Evolutionary conservation across 1,140 invertebrate genomes (phyloP).

Genomic region (Galendromus occidentalis): DNA sequence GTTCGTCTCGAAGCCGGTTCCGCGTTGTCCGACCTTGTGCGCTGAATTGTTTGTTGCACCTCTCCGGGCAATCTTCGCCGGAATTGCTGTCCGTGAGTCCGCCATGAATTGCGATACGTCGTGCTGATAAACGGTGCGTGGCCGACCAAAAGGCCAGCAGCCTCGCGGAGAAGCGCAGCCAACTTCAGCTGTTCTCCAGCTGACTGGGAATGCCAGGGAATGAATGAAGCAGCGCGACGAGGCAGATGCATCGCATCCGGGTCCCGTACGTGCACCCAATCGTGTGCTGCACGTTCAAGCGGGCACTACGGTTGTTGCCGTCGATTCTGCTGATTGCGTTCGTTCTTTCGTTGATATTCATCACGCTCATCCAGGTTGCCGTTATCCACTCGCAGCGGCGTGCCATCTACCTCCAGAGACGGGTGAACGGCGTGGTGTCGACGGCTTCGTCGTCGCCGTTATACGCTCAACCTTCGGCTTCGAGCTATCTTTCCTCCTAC

Average conservation of each 20-base stretch:
- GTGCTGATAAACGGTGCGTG: too few species aligned
- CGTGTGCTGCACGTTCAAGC: conserved; percentile 20
- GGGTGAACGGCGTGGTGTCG: conserved; percentile 1
- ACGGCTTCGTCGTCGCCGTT: background rate
- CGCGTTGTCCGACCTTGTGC: too few species aligned
- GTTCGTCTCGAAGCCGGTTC: too few species aligned
- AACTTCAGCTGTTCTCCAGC: too few species aligned
- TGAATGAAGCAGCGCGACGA: too few species aligned
- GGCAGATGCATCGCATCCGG: conserved; percentile 17
- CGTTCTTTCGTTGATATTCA: conserved; percentile 20
- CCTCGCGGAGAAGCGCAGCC: too few species aligned
- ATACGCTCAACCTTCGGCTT: conserved; percentile 2
- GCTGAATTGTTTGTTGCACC: too few species aligned
- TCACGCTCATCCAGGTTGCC: conserved; percentile 21
- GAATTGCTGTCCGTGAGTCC: too few species aligned
- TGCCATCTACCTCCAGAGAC: conserved; percentile 12
- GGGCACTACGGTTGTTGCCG: conserved; percentile 18
- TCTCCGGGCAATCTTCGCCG: too few species aligned
- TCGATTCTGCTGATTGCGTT: conserved; percentile 19
- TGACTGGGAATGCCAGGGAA: too few species aligned
- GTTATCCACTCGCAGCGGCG: conserved; percentile 20
- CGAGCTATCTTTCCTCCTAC: background rate
- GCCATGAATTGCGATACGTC: too few species aligned
- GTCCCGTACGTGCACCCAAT: conserved; percentile 19
- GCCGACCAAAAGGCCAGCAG: too few species aligned